phyloP scores from a whole-genome alignment of 1,140 invertebrate species.

The Nomia melanderi region DNA sequence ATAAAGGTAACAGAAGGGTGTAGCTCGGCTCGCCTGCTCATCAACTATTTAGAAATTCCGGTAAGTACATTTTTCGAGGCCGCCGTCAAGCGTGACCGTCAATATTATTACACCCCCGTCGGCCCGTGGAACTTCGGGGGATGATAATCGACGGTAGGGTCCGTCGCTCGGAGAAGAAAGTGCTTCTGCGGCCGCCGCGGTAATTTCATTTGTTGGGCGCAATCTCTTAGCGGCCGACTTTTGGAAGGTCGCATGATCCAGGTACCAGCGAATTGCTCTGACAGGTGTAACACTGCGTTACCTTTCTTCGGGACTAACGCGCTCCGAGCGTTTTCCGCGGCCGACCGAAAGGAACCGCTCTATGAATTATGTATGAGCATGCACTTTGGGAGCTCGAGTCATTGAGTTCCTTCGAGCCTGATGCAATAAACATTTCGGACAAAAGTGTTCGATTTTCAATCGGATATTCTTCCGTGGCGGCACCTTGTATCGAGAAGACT shows the following conservation, averaged over 20 bases:
- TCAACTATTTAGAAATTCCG: conserved; percentile 38
- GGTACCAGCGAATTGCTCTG: conserved; percentile 69
- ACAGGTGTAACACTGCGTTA: conserved; percentile 72
- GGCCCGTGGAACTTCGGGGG: neutral
- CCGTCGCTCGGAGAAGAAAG: conserved; percentile 38
- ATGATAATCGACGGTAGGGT: conserved; percentile 54
- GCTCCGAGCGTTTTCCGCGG: conserved; percentile 11
- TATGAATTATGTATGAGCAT: conserved; percentile 38
- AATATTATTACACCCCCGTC: conserved; percentile 18
- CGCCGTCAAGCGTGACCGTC: conserved; percentile 7
- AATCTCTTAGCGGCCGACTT: conserved; percentile 73
- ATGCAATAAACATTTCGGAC: conserved; percentile 4
- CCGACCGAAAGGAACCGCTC: conserved; percentile 5
- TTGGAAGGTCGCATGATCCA: conserved; percentile 65
- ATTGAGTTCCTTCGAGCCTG: neutral
- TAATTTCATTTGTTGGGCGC: conserved; percentile 68
- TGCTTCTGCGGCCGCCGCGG: conserved; percentile 22
- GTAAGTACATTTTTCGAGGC: conserved; percentile 31
- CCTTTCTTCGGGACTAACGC: conserved; percentile 37
- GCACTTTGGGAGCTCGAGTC: conserved; percentile 16
- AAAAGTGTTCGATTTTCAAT: neutral
- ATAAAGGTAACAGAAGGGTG: neutral
- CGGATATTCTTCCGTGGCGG: neutral
- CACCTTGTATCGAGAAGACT: neutral
- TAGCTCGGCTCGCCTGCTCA: neutral